A percentile compares a stretch with the other conserved stretches of the same genome.
phyloP scores from a whole-genome alignment of 2,797 vertebrate genomes.

The Tokudaia muenninki region DNA sequence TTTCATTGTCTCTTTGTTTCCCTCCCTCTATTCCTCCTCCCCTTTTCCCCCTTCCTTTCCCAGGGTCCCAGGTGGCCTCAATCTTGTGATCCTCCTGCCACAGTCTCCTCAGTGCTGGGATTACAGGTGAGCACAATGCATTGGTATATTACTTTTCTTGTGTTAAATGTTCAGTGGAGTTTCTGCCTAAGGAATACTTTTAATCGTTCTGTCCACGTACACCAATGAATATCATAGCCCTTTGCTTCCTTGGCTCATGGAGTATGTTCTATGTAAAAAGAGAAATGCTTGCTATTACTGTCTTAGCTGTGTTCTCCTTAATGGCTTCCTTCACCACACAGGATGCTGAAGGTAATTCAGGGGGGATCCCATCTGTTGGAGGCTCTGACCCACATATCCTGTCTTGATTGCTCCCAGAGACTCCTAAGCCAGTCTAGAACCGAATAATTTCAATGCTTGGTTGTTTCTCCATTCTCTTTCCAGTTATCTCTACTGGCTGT shows the following conservation, averaged over 20 bases:
- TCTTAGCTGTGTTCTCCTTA: neutral
- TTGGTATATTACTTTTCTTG: neutral
- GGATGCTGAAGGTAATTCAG: neutral
- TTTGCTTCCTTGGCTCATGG: neutral
- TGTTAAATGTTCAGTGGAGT: neutral
- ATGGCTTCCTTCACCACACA: neutral
- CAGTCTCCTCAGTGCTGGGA: neutral
- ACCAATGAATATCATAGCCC: neutral
- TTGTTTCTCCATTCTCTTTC: neutral
- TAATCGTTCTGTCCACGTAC: neutral
- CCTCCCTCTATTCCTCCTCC: neutral
- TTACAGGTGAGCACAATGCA: too few species aligned
- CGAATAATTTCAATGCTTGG: neutral
- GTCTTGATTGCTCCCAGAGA: neutral
- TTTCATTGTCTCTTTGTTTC: neutral
- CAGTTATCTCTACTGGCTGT: neutral
- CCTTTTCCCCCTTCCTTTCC: too few species aligned
- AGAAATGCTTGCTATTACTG: neutral
- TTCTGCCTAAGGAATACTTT: constrained; percentile 23
- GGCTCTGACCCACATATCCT: neutral
- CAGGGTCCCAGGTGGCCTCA: neutral
- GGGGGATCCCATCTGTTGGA: neutral
- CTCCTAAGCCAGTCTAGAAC: neutral
- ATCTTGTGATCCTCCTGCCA: neutral
- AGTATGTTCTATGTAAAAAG: neutral